A percentile compares a stretch with the other conserved stretches of the same genome.
Conservation (phyloP, 2,888 invertebrate species). For the Lymantria monacha region DNA sequence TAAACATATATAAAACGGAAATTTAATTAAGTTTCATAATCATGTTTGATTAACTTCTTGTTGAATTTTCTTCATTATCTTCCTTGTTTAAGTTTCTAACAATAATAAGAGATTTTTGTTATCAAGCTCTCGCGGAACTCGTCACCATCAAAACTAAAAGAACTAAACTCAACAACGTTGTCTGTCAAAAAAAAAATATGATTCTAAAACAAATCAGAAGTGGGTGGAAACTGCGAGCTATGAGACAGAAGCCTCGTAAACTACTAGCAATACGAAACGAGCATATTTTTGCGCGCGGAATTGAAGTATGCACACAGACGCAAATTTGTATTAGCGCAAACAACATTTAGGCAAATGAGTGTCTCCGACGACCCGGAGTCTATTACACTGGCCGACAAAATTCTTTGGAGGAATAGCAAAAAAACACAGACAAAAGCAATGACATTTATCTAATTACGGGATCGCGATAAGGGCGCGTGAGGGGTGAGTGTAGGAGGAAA, state of each 20-base stretch:
- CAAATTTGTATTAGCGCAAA: slow-evolving; percentile 27
- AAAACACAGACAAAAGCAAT: slow-evolving; percentile 68
- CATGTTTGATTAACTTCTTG: background rate
- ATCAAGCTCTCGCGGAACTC: slow-evolving; percentile 10
- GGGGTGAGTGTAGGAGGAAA: slow-evolving; percentile 41
- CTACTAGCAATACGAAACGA: slow-evolving; percentile 34
- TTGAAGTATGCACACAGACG: slow-evolving; percentile 30
- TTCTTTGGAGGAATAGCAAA: slow-evolving; percentile 49
- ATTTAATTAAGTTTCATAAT: background rate
- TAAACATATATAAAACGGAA: too few species aligned
- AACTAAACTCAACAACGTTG: slow-evolving; percentile 7
- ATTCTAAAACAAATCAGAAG: slow-evolving; percentile 34
- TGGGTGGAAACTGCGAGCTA: slow-evolving; percentile 34
- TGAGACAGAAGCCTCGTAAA: slow-evolving; percentile 36
- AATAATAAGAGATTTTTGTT: background rate
- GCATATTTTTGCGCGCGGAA: slow-evolving; percentile 40
- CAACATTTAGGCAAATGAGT: slow-evolving; percentile 43
- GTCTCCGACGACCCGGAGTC: slow-evolving; percentile 43
- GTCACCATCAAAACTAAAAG: slow-evolving; percentile 12
- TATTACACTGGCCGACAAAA: slow-evolving; percentile 53
- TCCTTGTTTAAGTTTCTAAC: background rate
- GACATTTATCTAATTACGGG: slow-evolving; percentile 80
- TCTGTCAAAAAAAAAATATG: slow-evolving; percentile 28
- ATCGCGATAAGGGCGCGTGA: slow-evolving; percentile 67
- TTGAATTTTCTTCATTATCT: background rate